Base-by-base conservation (phyloP, 2,797 vertebrate genomes). In the Bovichtus diacanthus region DNA sequence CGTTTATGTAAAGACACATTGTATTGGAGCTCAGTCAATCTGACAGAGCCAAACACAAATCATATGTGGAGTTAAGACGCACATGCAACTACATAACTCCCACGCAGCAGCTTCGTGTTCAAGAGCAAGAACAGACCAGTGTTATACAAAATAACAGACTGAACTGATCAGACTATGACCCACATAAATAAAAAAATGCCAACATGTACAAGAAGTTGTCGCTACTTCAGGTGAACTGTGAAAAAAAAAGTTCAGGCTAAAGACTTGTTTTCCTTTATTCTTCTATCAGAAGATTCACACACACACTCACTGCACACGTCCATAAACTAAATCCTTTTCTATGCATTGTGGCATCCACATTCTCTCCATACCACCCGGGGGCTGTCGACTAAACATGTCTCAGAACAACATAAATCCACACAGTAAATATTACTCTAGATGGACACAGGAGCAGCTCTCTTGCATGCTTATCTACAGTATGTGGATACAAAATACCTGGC, bases 71-170 rank as follows among this genome's bases (percentile, higher is more conserved):
- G 79, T 63, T 78, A 56, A 78, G 59, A n/a, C 34, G 23, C 38
- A 69, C 31, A 44, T 47, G 31, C n/a, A 69, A 39, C 70, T 47
- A 38, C 54, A 68, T 69, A 83, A 92, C 84, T 80, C 88, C 90
- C 87, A 92, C 85, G 49, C 85, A 67, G 83, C 83, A 77, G 87
- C 75, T 82, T 83, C 82, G 81, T 87, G 78, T 77, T 71, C 51
- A 67, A 67, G 61, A 75, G 81, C 78, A 66, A 83, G 83, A 82
- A 82, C 74, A 85, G 76, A 70, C 34, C 39, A 44, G 72, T 19
- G 60, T 81, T 71, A 55, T 85, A 23, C 34, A 81, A 83, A 90
- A 74, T 72, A 85, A 81, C 47, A 86, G 72, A 85, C 72, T 65
- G 75, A 73, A 65, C 59, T 81, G 70, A 83, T 9, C 12, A 12